phyloP scores from a whole-genome alignment of 2,797 vertebrate species.

The Chloroceryle inda region DNA sequence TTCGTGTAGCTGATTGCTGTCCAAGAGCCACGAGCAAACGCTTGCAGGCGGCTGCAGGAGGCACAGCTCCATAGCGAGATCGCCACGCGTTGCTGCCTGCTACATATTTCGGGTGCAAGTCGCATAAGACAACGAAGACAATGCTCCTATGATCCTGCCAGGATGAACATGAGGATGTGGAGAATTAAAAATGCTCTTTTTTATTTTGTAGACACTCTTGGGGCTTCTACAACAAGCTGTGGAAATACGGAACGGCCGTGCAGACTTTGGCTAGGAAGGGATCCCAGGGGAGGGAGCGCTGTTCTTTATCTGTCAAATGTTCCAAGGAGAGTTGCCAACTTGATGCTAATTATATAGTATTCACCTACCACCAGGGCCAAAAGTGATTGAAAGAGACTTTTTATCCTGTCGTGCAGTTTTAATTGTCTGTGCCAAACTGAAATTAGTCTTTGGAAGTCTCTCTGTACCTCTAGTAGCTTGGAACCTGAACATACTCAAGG shows the following conservation, averaged over 20 bases:
- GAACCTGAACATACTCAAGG: not conserved
- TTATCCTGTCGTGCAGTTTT: conserved; percentile 13
- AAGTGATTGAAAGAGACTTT: conserved; percentile 25
- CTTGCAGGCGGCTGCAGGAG: not conserved
- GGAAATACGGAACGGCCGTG: not conserved
- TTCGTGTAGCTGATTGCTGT: conserved; percentile 6
- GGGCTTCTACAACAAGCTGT: not conserved
- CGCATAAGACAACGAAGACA: not conserved
- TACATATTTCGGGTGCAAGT: accelerated
- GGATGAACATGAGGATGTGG: not conserved
- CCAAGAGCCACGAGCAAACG: not conserved
- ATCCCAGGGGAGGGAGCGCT: not conserved
- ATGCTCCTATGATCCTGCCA: not conserved
- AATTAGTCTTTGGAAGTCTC: conserved; percentile 27
- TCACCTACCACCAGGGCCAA: conserved; percentile 2
- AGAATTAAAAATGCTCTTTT: not conserved
- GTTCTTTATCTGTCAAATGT: not conserved
- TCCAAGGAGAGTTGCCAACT: not conserved
- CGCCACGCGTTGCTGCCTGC: accelerated
- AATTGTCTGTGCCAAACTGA: conserved; percentile 1
- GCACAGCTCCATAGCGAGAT: not conserved
- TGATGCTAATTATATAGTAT: conserved; percentile 13
- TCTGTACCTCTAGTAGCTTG: not conserved
- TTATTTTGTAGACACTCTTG: not conserved
- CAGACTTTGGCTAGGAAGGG: not conserved